phyloP scores from a whole-genome alignment of 2,113 vertebrate species.

The Percina caprodes region DNA sequence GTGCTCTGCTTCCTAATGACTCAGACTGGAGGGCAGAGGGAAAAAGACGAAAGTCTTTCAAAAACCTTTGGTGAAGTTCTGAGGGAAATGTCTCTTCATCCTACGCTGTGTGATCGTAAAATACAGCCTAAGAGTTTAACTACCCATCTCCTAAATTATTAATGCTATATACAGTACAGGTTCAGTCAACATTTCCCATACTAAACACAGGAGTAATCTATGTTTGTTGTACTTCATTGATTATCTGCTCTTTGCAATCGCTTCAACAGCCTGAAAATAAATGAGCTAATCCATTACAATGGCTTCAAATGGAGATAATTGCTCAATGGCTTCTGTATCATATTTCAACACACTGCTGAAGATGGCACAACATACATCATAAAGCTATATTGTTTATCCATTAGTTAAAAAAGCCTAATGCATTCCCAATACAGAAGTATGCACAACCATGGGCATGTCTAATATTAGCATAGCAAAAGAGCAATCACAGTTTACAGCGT shows the following conservation, averaged over 20 bases:
- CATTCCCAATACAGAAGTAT: slow-evolving; percentile 4
- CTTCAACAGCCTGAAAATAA: slow-evolving; percentile 54
- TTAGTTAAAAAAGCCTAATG: background rate
- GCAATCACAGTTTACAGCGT: background rate
- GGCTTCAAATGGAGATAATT: slow-evolving; percentile 55
- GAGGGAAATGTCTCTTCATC: slow-evolving; percentile 5
- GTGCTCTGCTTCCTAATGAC: slow-evolving; percentile 34
- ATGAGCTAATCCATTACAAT: slow-evolving; percentile 34
- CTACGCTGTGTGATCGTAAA: background rate
- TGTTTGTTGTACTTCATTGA: slow-evolving; percentile 44
- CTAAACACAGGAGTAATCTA: slow-evolving; percentile 17
- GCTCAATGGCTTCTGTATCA: slow-evolving; percentile 26
- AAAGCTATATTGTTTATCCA: slow-evolving; percentile 6
- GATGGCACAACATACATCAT: slow-evolving; percentile 18
- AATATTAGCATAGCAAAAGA: background rate
- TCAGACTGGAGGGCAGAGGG: slow-evolving; percentile 9
- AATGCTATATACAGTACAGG: background rate
- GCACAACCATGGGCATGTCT: background rate
- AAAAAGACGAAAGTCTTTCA: background rate
- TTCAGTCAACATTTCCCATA: background rate
- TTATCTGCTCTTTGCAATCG: slow-evolving; percentile 42
- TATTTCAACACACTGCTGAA: slow-evolving; percentile 44
- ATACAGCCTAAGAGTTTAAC: background rate
- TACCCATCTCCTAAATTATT: background rate
- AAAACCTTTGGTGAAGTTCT: slow-evolving; percentile 17